Percentiles rank a stretch among this genome's conserved stretches.
These are phyloP conservation scores for Sinocyclocheilus anophthalmus DNA, from an alignment of 2,113 vertebrate species.

Conservation along the genomic window DNA sequence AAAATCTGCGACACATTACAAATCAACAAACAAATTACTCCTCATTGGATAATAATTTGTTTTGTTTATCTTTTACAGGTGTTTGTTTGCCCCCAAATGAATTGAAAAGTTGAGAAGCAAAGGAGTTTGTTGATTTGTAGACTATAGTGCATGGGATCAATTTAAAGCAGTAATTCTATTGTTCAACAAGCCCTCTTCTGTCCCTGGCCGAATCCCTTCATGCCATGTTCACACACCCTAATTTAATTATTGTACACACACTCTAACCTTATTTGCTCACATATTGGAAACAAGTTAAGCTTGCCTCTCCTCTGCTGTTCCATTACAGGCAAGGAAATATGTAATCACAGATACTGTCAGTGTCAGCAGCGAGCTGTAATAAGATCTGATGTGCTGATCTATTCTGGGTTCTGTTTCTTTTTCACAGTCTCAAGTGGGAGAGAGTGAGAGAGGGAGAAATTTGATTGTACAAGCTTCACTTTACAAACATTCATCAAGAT, in stretches of 20 bases:
- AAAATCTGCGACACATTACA: neutral
- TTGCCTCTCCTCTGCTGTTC: slow-evolving; percentile 29
- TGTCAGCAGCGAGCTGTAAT: slow-evolving; percentile 21
- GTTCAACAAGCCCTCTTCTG: neutral
- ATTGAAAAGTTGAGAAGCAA: neutral
- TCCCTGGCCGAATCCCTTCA: neutral
- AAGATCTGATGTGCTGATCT: slow-evolving; percentile 4
- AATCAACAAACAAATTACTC: neutral
- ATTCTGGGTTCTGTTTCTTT: slow-evolving; percentile 9
- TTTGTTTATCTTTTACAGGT: neutral
- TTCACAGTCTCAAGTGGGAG: neutral
- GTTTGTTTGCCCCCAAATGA: too few relatives aligned
- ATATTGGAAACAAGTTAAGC: slow-evolving; percentile 41
- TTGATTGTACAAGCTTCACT: slow-evolving; percentile 6
- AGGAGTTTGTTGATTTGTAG: neutral
- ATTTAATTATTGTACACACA: slow-evolving; percentile 18
- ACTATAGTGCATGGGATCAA: neutral
- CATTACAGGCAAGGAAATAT: slow-evolving; percentile 19
- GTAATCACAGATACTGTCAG: slow-evolving; percentile 29
- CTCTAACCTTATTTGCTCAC: slow-evolving; percentile 47
- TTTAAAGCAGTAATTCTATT: slow-evolving; percentile 1
- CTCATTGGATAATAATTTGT: neutral
- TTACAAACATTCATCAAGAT: slow-evolving; percentile 6
- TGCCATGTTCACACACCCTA: neutral
- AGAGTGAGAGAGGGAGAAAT: slow-evolving; percentile 11